These are phyloP conservation scores for Synergus umbraculus DNA, from an alignment of 2,888 invertebrate species.

Conservation along the genomic window DNA sequence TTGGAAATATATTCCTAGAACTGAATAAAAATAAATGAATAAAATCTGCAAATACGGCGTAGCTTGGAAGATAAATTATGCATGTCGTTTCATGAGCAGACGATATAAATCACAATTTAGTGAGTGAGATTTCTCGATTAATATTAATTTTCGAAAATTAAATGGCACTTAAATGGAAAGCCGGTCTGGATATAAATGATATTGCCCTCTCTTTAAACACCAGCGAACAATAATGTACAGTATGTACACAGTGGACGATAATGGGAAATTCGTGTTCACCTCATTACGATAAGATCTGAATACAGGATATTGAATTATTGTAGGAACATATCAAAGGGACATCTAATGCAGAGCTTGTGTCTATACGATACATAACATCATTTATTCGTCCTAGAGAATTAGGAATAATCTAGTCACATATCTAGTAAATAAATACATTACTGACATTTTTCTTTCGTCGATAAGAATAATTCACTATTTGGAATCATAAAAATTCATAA, in stretches of 20 bases:
- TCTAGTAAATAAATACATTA: too few relatives aligned
- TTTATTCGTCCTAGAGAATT: too few relatives aligned
- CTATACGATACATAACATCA: too few relatives aligned
- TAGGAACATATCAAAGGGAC: constrained; percentile 7
- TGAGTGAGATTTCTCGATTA: neutral
- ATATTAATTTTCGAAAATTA: neutral
- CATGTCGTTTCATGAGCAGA: neutral
- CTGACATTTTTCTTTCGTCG: too few relatives aligned
- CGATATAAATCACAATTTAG: neutral
- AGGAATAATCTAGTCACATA: too few relatives aligned
- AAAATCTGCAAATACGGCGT: too few relatives aligned
- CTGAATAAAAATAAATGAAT: too few relatives aligned
- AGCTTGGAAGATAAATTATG: too few relatives aligned
- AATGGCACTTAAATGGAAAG: neutral
- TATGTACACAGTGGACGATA: constrained; percentile 53
- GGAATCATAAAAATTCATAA: too few relatives aligned
- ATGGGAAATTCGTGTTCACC: constrained; percentile 63
- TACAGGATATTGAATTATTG: neutral
- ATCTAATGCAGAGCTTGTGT: neutral
- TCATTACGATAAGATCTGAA: neutral
- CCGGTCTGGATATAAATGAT: neutral
- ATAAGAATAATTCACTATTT: too few relatives aligned
- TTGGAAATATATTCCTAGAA: too few relatives aligned
- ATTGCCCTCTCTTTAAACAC: neutral
- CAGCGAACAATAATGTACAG: constrained; percentile 33